Evolutionary conservation across 2,113 vertebrate genomes (phyloP).

Genomic region (Pomatorhinus ruficollis): DNA sequence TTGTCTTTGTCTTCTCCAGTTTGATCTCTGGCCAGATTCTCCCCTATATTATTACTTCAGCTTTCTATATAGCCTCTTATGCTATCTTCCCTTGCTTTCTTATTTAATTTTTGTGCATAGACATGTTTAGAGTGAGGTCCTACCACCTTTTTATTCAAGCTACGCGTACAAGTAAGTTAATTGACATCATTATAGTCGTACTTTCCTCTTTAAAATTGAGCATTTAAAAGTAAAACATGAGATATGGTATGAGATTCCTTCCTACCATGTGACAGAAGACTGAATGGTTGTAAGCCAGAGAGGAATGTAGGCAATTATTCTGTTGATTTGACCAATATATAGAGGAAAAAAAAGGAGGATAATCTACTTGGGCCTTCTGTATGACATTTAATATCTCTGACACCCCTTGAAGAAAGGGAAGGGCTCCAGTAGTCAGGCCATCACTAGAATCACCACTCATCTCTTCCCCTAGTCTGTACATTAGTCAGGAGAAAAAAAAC

Average conservation of each 20-base stretch:
- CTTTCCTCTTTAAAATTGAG: background rate
- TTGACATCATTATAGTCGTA: background rate
- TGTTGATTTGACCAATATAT: background rate
- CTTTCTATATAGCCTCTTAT: background rate
- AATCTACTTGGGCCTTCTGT: background rate
- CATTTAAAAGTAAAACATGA: background rate
- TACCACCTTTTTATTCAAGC: background rate
- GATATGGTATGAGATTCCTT: background rate
- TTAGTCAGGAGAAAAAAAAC: background rate
- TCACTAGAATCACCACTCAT: background rate
- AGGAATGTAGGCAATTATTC: background rate
- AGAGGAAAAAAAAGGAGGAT: background rate
- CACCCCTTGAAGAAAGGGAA: background rate
- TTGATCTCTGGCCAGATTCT: background rate
- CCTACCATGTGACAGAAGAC: background rate
- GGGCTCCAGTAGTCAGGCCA: background rate
- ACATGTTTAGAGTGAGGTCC: background rate
- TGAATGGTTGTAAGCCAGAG: background rate
- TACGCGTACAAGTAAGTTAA: background rate
- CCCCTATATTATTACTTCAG: background rate
- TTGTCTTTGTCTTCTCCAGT: background rate
- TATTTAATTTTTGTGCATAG: background rate
- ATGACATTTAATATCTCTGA: background rate
- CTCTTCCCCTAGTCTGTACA: background rate
- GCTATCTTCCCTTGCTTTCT: background rate